Evolutionary conservation across 2,797 vertebrate species (phyloP), one percentile per base, ranked within the genome.

Genomic region (Austrolebias charrua): DNA sequence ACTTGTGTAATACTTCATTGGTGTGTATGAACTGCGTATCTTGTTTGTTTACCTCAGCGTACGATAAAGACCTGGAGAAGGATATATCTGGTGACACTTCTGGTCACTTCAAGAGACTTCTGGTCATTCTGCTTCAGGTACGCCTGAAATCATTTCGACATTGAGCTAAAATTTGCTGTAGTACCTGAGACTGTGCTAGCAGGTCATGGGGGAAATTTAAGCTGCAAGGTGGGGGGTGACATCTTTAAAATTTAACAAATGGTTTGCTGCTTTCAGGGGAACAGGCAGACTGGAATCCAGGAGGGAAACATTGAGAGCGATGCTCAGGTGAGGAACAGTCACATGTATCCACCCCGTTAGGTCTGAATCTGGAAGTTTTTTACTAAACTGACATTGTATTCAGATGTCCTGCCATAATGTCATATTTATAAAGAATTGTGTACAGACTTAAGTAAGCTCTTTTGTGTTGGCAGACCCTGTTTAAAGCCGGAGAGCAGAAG

Each of bases 71-170:
- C 67, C 89, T 99, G 87, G 96, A 98, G 88, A 90, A 97, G 55
- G 94, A 94, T 31, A 66, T 99, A 38, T 90, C 82, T 45, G 94
- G 94, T 12, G 97, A 99, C 59, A 97, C 95, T 1, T 93, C 93
- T 16, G 97, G 97, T n/a, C 91, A 91, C 84, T 98, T 96, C 84
- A 89, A 95, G 88, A 94, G 95, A 66, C 90, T 98, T 92, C 74
- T 98, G 86, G 95, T 98, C 65, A 93, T 98, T 76, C 91, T 99
- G 69, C 90, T 98, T 51, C 97, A 99, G 95, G 97, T 98, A 78
- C 5, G 16, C 49, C 38, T 45, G n/a, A n/a, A 16, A 4, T 10
- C n/a, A n/a, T 38, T 35, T 13, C 4, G 38, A 40, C 10, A 10
- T 2, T 40, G 12, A 40, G 38, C 12, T 40, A 11, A 40, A 40